phyloP scores from a whole-genome alignment of 2,888 invertebrate genomes.

The Chalcosyrphus nemorum region DNA sequence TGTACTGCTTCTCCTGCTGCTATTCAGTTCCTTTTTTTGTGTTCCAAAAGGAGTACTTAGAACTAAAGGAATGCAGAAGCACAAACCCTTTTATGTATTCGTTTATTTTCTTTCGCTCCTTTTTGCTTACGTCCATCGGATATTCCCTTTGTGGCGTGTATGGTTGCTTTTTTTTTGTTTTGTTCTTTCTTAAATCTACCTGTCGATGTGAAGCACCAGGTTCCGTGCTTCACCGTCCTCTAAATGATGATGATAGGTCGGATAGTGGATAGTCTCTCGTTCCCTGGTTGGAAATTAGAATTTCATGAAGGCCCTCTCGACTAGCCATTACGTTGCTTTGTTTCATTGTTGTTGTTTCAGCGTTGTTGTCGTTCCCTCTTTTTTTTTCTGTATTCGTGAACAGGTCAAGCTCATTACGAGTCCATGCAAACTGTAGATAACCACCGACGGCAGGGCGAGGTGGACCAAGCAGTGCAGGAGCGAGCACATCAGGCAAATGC shows the following conservation, averaged over 20 bases:
- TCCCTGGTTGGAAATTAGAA: conserved; percentile 49
- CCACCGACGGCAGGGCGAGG: conserved; percentile 4
- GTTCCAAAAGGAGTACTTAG: background rate
- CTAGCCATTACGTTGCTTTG: conserved; percentile 42
- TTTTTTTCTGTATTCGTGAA: conserved; percentile 10
- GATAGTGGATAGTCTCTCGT: conserved; percentile 18
- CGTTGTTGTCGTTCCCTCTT: conserved; percentile 16
- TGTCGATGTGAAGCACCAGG: conserved; percentile 52
- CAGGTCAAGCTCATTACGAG: conserved; percentile 65
- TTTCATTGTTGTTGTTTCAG: conserved; percentile 8
- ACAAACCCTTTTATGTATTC: conserved; percentile 26
- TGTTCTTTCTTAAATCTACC: conserved; percentile 31
- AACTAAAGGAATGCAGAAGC: conserved; percentile 52
- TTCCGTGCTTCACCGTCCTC: conserved; percentile 31
- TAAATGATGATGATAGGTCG: conserved; percentile 50
- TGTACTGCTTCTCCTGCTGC: conserved; percentile 16
- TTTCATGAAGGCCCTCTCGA: conserved; percentile 44
- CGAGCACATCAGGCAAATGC: conserved; percentile 39
- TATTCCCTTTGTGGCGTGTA: conserved; percentile 56
- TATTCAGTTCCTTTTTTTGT: too few relatives aligned
- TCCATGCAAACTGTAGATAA: conserved; percentile 9
- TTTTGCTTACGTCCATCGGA: conserved; percentile 36
- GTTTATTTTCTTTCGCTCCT: background rate
- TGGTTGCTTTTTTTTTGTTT: background rate
- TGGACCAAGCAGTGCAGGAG: too few relatives aligned